Percentiles rank a stretch among this genome's conserved stretches.
These are phyloP conservation scores for Muraenolepis orangiensis DNA, from an alignment of 2,797 vertebrate genomes.

Conservation along the genomic window DNA sequence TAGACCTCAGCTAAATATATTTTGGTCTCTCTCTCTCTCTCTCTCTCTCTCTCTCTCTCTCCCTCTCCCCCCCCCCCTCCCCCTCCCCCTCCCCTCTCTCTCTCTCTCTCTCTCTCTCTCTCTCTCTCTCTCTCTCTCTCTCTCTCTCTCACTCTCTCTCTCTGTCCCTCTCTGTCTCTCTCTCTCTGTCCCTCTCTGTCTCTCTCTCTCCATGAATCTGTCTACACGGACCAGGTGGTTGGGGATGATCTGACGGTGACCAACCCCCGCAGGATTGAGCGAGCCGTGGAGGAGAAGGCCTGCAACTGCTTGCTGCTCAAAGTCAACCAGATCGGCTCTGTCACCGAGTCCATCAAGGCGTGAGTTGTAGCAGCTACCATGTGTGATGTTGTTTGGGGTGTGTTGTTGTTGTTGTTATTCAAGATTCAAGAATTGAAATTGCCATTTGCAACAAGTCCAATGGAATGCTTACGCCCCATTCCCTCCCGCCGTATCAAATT, in stretches of 20 bases:
- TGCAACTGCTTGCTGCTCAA: slow-evolving; percentile 93
- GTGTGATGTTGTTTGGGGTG: neutral
- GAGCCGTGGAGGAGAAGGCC: slow-evolving; percentile 87
- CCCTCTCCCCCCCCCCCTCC: neutral
- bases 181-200: too few species aligned
- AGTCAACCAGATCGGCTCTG: slow-evolving; percentile 92
- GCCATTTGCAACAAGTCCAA: too few species aligned
- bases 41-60: neutral
- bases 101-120: too few species aligned
- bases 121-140: too few species aligned
- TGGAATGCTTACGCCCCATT: too few species aligned
- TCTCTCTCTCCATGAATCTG: neutral
- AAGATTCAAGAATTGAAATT: too few species aligned
- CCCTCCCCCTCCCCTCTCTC: neutral
- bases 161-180: too few species aligned
- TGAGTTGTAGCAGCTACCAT: slow-evolving; percentile 60
- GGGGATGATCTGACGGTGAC: slow-evolving; percentile 92
- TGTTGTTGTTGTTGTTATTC: too few species aligned
- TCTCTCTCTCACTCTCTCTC: too few species aligned
- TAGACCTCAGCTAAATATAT: neutral
- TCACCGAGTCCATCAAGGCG: slow-evolving; percentile 92
- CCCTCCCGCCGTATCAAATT: too few species aligned
- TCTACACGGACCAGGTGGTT: slow-evolving; percentile 75
- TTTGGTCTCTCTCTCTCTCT: too few species aligned
- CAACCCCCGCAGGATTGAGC: slow-evolving; percentile 87